These are phyloP conservation scores for Leuctra nigra DNA, from an alignment of 2,888 invertebrate genomes.

Conservation along the genomic window DNA sequence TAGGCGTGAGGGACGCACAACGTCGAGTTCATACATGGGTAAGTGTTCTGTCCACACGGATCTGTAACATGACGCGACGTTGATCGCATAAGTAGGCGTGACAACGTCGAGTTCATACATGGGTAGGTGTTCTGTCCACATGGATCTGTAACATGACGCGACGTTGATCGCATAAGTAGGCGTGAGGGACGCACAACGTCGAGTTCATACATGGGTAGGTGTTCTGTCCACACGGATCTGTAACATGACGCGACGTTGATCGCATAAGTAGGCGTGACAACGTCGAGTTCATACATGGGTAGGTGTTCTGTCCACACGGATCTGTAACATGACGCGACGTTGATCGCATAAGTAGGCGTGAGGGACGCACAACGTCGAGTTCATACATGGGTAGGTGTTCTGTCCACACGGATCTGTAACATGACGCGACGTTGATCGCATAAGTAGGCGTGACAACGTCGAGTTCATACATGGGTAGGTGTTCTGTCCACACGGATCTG, in stretches of 20 bases:
- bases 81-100: neutral
- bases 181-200: neutral
- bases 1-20: neutral
- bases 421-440: neutral
- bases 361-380: neutral
- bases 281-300: neutral
- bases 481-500: neutral
- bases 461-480: neutral
- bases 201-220: neutral
- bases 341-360: neutral
- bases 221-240: neutral
- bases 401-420: neutral
- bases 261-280: neutral
- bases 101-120: neutral
- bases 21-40: neutral
- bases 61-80: neutral
- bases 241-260: neutral
- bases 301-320: neutral
- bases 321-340: neutral
- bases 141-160: neutral
- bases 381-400: neutral
- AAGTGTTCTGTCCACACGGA: neutral
- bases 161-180: neutral
- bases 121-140: neutral
- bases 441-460: neutral